A percentile compares a stretch with the other conserved stretches of the same genome.
Evolutionary conservation across 2,888 invertebrate genomes (phyloP).

Genomic region (Galerucella nymphaeae): DNA sequence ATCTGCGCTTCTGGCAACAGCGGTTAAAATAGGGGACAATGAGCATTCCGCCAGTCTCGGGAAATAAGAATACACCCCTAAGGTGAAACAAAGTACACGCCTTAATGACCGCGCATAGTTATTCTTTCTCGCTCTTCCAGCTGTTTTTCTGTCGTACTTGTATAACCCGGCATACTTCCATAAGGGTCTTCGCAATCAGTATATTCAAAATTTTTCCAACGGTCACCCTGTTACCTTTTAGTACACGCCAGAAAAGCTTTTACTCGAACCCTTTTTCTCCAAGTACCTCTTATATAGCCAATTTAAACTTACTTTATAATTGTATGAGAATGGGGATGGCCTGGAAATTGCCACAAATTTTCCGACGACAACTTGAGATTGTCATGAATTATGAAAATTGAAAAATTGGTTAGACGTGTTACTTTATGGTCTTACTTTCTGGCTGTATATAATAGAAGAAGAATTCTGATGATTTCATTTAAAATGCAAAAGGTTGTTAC

Average conservation of each 20-base stretch:
- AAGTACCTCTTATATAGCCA: slow-evolving; percentile 10
- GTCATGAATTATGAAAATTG: slow-evolving; percentile 25
- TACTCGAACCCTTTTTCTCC: slow-evolving; percentile 12
- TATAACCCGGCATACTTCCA: too few relatives aligned
- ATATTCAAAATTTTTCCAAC: neutral
- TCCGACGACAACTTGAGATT: slow-evolving; percentile 10
- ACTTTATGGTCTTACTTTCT: neutral
- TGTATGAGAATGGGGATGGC: slow-evolving; percentile 12
- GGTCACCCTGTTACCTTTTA: neutral
- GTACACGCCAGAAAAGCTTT: slow-evolving; percentile 2
- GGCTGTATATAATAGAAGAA: neutral
- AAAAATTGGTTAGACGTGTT: slow-evolving; percentile 17
- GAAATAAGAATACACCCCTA: too few relatives aligned
- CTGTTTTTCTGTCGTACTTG: too few relatives aligned
- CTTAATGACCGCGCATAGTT: too few relatives aligned
- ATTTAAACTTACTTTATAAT: slow-evolving; percentile 25
- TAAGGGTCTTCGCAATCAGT: too few relatives aligned
- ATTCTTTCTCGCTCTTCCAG: too few relatives aligned
- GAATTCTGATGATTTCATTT: slow-evolving; percentile 2
- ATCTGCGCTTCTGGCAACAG: too few relatives aligned
- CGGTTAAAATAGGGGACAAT: too few relatives aligned
- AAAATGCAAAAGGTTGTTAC: neutral
- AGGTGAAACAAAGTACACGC: too few relatives aligned
- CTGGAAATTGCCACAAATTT: slow-evolving; percentile 25
- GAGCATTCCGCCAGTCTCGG: too few relatives aligned